Conservation (phyloP, 2,888 invertebrate species). For the Drosophila putrida region DNA sequence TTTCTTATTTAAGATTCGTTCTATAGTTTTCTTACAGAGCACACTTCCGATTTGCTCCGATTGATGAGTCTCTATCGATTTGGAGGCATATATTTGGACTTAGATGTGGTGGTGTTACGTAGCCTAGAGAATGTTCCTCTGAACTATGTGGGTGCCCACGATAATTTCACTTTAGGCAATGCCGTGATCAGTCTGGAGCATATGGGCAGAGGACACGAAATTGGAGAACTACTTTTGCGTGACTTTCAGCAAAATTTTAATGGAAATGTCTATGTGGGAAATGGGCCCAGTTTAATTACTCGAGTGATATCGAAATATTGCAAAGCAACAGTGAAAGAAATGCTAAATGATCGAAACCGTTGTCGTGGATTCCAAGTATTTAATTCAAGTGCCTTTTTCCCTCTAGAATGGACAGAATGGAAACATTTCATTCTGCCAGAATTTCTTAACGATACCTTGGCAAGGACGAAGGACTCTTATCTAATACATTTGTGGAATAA, state of each 20-base stretch:
- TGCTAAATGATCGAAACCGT: neutral
- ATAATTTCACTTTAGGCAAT: constrained; percentile 11
- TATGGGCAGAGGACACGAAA: constrained; percentile 14
- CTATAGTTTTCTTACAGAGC: neutral
- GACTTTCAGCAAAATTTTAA: constrained; percentile 8
- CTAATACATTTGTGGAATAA: constrained; percentile 17
- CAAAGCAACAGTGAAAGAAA: constrained; percentile 81
- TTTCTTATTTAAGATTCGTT: neutral
- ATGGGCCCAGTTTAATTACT: constrained; percentile 86
- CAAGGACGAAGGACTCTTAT: neutral
- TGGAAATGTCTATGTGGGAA: constrained; percentile 12
- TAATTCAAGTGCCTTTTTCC: constrained; percentile 2
- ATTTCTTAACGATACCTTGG: neutral
- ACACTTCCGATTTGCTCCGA: constrained; percentile 11
- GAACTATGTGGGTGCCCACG: constrained; percentile 6
- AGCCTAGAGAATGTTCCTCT: constrained; percentile 11
- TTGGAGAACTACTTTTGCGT: constrained; percentile 4
- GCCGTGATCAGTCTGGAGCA: constrained; percentile 14
- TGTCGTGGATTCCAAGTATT: constrained; percentile 16
- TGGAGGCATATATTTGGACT: constrained; percentile 25
- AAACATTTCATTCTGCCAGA: no score
- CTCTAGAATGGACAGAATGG: no score
- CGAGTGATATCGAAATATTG: constrained; percentile 87
- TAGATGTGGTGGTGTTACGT: constrained; percentile 9
- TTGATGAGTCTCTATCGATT: constrained; percentile 7